Evolutionary conservation across 1,140 invertebrate species (phyloP), one percentile per base, ranked within the genome.

Genomic region (Drosophila ananassae): DNA sequence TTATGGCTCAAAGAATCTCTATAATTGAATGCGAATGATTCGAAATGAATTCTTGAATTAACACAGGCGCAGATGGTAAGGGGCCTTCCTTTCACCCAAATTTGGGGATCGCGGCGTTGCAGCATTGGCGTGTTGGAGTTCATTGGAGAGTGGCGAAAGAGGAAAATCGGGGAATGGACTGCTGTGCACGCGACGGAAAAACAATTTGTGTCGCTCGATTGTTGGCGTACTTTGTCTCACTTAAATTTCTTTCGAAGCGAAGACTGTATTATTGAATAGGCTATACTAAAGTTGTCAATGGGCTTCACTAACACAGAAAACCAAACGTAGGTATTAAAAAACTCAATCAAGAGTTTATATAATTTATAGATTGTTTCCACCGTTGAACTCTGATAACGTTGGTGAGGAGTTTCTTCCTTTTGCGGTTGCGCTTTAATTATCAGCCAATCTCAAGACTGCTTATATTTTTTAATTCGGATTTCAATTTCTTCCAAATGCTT

Each of bases 381-480:
- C 25, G 25, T 28, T 28, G 25, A 28, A 28, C 5, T 28, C 6
- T 28, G 25, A 28, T 28, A 28, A 6, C 25, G 1, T 25, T 6
- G 25, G 25, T 28, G 25, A 7, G 25, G 25, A 28, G 25, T 28
- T 28, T 21, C 22, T 39, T 24, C 48, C 50, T 30, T 50, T 64
- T 56, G 34, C 28, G 32, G 8, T 2, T 32, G 34, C 4, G 34
- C 10, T 37, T 37, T 37, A 37, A 37, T 12, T 37, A 37, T 12
- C 34, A 12, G 3, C 34, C 10, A 37, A 12, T 37, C 10, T 12
- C 3, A n/a, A n/a, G 10, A 3, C 12, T 3, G 10, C 3, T 37
- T 37, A 87, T 87, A 82, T 85, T 89, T 85, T 85, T 89, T 73
- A 76, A 83, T 89, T 85, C 87, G 81, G 82, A 87, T 82, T 87